Percentiles rank a stretch among this genome's conserved stretches.
These are phyloP conservation scores for Micoletzkya japonica DNA, from an alignment of 2,888 invertebrate species.

Conservation along the genomic window DNA sequence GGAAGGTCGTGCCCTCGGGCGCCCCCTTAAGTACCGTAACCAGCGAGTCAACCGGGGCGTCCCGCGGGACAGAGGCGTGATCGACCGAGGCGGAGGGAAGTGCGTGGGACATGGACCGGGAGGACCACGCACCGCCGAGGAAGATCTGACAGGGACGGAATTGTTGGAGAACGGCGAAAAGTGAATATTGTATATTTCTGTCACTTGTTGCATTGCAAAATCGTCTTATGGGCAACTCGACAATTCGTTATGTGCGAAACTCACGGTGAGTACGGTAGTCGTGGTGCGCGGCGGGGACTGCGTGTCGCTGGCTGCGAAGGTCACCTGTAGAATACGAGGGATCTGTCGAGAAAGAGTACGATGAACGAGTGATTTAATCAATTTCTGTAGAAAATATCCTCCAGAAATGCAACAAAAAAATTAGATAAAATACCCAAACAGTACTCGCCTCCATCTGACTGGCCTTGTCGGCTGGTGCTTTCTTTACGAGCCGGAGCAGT, in stretches of 20 bases:
- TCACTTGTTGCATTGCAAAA: too few relatives aligned
- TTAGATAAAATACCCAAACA: too few relatives aligned
- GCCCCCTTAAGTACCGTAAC: neutral
- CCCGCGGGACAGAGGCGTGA: neutral
- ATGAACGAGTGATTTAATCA: too few relatives aligned
- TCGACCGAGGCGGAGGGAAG: neutral
- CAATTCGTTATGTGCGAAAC: too few relatives aligned
- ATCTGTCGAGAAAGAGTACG: too few relatives aligned
- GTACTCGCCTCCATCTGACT: neutral
- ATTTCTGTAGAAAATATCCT: too few relatives aligned
- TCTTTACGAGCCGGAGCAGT: constrained; percentile 5
- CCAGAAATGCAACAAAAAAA: too few relatives aligned
- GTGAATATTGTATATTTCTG: constrained; percentile 3
- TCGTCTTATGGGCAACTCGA: too few relatives aligned
- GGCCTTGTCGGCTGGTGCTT: neutral
- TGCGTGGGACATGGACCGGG: neutral
- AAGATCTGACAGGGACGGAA: constrained; percentile 8
- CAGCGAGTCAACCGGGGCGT: constrained; percentile 19
- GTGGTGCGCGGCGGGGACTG: neutral
- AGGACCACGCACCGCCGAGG: neutral
- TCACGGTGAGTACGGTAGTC: neutral
- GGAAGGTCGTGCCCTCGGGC: neutral
- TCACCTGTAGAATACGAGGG: too few relatives aligned
- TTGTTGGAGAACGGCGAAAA: neutral
- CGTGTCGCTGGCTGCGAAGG: constrained; percentile 1